Conservation (phyloP, 2,113 vertebrate genomes). For the Pseudopipra pipra region DNA sequence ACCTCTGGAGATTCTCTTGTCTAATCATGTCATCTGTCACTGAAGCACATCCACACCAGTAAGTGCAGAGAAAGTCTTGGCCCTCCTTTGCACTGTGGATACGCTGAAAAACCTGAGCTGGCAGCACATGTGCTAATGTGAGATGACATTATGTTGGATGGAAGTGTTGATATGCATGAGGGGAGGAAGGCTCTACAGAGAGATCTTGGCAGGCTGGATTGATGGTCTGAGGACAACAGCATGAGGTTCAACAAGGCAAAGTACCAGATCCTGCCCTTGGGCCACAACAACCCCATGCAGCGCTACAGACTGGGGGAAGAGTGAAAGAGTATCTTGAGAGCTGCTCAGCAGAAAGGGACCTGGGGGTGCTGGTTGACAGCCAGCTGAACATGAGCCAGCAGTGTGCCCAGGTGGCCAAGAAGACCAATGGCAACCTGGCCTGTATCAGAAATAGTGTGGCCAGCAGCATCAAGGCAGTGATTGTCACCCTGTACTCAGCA, state of each 20-base stretch:
- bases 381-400: neutral
- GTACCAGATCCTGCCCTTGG: neutral
- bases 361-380: neutral
- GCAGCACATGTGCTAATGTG: too few relatives aligned
- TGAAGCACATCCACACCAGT: neutral
- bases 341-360: neutral
- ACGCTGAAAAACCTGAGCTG: neutral
- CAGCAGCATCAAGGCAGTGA: neutral
- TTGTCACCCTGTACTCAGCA: neutral
- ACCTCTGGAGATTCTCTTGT: neutral
- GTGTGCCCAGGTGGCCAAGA: neutral
- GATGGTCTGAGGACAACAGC: neutral
- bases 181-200: neutral
- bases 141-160: neutral
- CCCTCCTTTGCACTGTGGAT: neutral
- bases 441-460: neutral
- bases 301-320: neutral
- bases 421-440: neutral
- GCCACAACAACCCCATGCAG: neutral
- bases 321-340: neutral
- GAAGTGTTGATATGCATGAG: neutral
- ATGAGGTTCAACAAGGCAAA: neutral
- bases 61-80: neutral
- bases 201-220: neutral
- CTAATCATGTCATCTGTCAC: rapidly evolving